phyloP scores from a whole-genome alignment of 2,113 vertebrate species.

The Hymenochirus boettgeri region DNA sequence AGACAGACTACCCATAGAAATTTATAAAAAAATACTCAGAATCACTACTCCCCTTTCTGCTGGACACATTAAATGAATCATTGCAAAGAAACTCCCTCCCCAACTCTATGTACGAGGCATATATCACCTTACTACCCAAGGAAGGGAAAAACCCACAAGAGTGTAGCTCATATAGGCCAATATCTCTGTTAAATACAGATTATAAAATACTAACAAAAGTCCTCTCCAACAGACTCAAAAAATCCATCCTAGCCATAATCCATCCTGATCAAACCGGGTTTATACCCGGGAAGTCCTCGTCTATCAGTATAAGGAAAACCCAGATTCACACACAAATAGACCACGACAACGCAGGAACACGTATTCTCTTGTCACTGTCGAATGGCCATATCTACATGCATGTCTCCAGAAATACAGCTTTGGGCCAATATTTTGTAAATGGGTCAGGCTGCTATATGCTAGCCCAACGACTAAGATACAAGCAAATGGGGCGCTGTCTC shows the following conservation, averaged over 20 bases:
- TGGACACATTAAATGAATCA: too few relatives aligned
- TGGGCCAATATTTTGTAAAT: not conserved
- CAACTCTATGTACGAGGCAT: too few relatives aligned
- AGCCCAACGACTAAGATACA: not conserved
- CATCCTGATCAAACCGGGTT: not conserved
- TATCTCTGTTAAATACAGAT: not conserved
- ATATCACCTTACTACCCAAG: too few relatives aligned
- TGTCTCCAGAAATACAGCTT: not conserved
- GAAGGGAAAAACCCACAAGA: too few relatives aligned
- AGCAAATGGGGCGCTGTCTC: not conserved
- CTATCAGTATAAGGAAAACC: not conserved
- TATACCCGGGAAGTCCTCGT: not conserved
- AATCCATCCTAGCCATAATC: too few relatives aligned
- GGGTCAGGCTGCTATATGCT: not conserved
- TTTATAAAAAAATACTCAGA: too few relatives aligned
- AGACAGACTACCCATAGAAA: too few relatives aligned
- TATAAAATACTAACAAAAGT: not conserved
- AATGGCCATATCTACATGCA: not conserved
- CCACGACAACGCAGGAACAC: not conserved
- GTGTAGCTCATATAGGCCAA: not conserved
- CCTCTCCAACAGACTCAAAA: not conserved
- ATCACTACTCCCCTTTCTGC: too few relatives aligned
- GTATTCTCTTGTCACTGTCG: not conserved
- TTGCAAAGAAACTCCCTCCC: too few relatives aligned
- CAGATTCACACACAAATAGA: not conserved